These are phyloP conservation scores for Plemyria rubiginata DNA, from an alignment of 2,888 invertebrate genomes.

Conservation along the genomic window DNA sequence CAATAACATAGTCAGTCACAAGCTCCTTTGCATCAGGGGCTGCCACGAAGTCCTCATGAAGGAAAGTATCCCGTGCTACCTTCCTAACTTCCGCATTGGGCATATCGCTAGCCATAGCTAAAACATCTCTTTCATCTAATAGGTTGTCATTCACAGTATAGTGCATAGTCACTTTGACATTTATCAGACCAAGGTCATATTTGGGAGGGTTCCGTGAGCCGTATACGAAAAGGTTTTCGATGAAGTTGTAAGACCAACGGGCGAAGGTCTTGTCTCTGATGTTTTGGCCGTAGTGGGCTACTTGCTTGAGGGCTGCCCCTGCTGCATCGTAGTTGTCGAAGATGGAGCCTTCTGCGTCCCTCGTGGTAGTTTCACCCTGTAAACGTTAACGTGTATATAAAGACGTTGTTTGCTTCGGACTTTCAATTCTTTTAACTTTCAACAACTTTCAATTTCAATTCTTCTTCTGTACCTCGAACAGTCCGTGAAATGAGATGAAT, in stretches of 20 bases:
- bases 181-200: constrained; percentile 60
- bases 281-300: constrained; percentile 71
- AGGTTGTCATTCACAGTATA: constrained; percentile 60
- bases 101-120: constrained; percentile 62
- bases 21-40: constrained; percentile 61
- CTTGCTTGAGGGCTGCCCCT: constrained; percentile 65
- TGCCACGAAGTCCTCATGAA: constrained; percentile 58
- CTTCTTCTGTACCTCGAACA: too few species aligned
- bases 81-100: constrained; percentile 57
- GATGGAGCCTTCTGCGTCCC: background rate
- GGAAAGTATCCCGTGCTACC: constrained; percentile 58
- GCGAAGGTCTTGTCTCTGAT: constrained; percentile 61
- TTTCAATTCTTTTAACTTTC: too few species aligned
- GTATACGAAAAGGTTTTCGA: constrained; percentile 54
- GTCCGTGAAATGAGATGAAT: too few species aligned
- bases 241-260: constrained; percentile 57
- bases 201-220: constrained; percentile 53
- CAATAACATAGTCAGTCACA: constrained; percentile 62
- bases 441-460: too few species aligned
- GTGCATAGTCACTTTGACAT: constrained; percentile 60
- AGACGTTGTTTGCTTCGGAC: too few species aligned
- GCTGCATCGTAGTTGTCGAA: constrained; percentile 32
- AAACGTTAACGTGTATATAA: background rate
- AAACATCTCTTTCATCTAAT: constrained; percentile 60
- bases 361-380: constrained; percentile 17